Evolutionary conservation across 2,888 invertebrate species (phyloP).

Genomic region (Microctonus brassicae): DNA sequence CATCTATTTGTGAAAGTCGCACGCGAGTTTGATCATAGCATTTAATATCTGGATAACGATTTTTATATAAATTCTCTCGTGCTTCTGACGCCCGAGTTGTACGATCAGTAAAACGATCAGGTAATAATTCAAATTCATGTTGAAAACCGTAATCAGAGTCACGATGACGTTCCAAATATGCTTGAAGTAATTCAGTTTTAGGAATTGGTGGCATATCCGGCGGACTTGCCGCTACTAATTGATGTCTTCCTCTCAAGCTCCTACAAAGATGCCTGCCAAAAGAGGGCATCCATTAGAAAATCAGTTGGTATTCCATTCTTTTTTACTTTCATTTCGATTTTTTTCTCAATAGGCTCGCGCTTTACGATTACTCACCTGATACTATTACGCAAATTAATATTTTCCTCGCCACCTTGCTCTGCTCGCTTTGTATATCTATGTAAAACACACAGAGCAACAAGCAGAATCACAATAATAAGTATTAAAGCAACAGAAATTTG

Average conservation of each 20-base stretch:
- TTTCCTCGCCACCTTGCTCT: conserved; percentile 77
- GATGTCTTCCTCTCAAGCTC: conserved; percentile 77
- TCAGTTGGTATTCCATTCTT: conserved; percentile 25
- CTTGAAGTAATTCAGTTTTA: conserved; percentile 79
- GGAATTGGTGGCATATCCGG: conserved; percentile 87
- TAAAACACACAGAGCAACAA: conserved; percentile 76
- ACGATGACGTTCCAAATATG: conserved; percentile 85
- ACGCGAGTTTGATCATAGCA: conserved; percentile 94
- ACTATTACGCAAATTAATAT: conserved; percentile 77
- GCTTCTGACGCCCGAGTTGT: conserved; percentile 89
- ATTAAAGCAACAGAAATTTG: conserved; percentile 79
- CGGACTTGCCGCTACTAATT: conserved; percentile 76
- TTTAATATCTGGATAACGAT: conserved; percentile 93
- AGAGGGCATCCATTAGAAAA: conserved; percentile 54
- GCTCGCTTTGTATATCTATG: conserved; percentile 78
- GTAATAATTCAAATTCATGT: conserved; percentile 90
- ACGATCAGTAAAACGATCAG: conserved; percentile 88
- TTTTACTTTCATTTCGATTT: background rate
- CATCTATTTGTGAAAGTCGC: conserved; percentile 82
- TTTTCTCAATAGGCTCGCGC: background rate
- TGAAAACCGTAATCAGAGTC: conserved; percentile 93
- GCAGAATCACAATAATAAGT: conserved; percentile 75
- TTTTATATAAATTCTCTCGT: conserved; percentile 88
- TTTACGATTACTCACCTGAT: conserved; percentile 72
- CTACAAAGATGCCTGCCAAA: conserved; percentile 74